A percentile compares a stretch with the other conserved stretches of the same genome.
These are phyloP conservation scores for Anguilla obscura DNA, from an alignment of 2,797 vertebrate species.

Conservation along the genomic window DNA sequence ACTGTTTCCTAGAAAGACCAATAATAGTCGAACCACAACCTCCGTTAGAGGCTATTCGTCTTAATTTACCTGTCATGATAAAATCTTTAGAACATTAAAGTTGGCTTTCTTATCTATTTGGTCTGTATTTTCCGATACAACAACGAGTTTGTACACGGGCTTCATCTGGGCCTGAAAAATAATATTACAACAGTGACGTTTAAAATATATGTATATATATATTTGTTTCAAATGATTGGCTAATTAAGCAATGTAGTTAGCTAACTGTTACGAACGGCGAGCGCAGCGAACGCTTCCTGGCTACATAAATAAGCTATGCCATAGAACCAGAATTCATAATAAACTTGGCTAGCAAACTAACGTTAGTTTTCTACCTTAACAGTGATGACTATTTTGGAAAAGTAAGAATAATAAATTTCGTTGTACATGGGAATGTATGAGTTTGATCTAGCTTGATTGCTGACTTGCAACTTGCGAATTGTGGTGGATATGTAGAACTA, in stretches of 20 bases:
- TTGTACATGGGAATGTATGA: background rate
- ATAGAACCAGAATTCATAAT: background rate
- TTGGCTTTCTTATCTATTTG: background rate
- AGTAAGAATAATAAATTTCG: background rate
- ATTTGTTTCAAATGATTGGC: conserved; percentile 1
- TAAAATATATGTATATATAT: background rate
- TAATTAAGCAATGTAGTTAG: background rate
- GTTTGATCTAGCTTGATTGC: background rate
- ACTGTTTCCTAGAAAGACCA: background rate
- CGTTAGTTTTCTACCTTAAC: background rate
- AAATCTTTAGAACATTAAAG: background rate
- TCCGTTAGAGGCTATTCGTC: background rate
- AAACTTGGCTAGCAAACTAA: background rate
- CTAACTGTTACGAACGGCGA: background rate
- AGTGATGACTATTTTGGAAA: background rate
- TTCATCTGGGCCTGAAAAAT: conserved; percentile 30
- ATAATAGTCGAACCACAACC: background rate
- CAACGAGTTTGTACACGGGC: conserved; percentile 18
- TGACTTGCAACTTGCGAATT: background rate
- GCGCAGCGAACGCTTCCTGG: background rate
- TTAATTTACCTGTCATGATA: background rate
- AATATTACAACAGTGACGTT: background rate
- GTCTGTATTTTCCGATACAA: too few species aligned
- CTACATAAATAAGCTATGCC: too few species aligned
- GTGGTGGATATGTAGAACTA: background rate